Evolutionary conservation across 1,140 invertebrate genomes (phyloP).

Genomic region (Dysdera silvatica): DNA sequence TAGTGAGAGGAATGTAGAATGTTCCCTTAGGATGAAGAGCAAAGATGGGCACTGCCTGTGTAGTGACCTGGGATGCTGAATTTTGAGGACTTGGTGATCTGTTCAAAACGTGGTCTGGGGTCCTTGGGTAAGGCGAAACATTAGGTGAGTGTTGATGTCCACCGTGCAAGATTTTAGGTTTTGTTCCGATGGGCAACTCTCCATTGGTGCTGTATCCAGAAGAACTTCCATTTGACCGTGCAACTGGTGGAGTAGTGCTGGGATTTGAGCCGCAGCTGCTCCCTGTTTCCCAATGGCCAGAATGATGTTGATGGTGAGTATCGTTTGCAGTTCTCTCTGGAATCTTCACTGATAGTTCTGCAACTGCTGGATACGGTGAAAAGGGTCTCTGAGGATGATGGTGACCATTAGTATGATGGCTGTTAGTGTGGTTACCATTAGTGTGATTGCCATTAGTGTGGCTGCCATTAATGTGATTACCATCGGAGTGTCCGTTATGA

Average conservation of each 20-base stretch:
- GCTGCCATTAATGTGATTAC: slow-evolving; percentile 1
- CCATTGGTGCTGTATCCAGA: slow-evolving; percentile 32
- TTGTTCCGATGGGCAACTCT: slow-evolving; percentile 2
- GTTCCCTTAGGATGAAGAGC: slow-evolving; percentile 72
- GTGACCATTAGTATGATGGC: neutral
- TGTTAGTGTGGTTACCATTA: neutral
- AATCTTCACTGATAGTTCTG: slow-evolving; percentile 20
- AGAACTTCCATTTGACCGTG: slow-evolving; percentile 20
- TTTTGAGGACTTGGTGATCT: slow-evolving; percentile 32
- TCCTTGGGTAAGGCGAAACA: slow-evolving; percentile 36
- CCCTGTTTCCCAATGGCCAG: slow-evolving; percentile 23
- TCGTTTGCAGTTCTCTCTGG: slow-evolving; percentile 6
- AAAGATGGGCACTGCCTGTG: slow-evolving; percentile 60
- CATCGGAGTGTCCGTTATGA: neutral
- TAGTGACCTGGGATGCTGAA: slow-evolving; percentile 7
- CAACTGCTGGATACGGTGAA: neutral
- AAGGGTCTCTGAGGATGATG: slow-evolving; percentile 1
- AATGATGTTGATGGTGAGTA: slow-evolving; percentile 5
- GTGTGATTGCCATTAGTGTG: neutral
- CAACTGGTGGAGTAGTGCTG: slow-evolving; percentile 21
- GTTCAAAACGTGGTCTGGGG: slow-evolving; percentile 32
- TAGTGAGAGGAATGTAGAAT: slow-evolving; percentile 84
- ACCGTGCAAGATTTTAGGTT: neutral
- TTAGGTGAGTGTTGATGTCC: slow-evolving; percentile 36
- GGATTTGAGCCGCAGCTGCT: slow-evolving; percentile 29